Conservation (phyloP, 2,888 invertebrate species). For the Eupithecia subumbrata region DNA sequence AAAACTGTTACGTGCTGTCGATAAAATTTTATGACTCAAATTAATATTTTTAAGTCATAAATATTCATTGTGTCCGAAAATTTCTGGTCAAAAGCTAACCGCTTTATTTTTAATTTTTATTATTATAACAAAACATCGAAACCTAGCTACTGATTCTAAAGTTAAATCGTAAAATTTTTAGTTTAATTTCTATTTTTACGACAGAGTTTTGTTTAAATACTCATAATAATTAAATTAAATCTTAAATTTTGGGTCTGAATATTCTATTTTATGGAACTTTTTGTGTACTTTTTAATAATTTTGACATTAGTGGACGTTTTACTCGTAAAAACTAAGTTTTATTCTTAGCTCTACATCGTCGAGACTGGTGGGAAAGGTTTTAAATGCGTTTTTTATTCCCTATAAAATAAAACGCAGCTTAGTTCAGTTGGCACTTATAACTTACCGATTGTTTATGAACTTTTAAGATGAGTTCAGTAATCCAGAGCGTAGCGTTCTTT, state of each 20-base stretch:
- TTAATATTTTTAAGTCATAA: conserved; percentile 23
- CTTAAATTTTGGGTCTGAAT: conserved; percentile 29
- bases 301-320: conserved; percentile 35
- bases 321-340: conserved; percentile 36
- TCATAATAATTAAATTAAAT: conserved; percentile 32
- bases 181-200: conserved; percentile 32
- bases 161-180: conserved; percentile 30
- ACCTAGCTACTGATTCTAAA: conserved; percentile 31
- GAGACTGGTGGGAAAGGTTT: conserved; percentile 23
- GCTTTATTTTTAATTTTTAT: conserved; percentile 14
- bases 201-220: conserved; percentile 35
- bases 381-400: conserved; percentile 28
- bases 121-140: conserved; percentile 23
- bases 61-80: conserved; percentile 23
- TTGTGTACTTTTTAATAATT: conserved; percentile 33
- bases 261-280: conserved; percentile 33
- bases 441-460: conserved; percentile 15
- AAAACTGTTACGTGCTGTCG: neutral
- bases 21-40: conserved; percentile 12
- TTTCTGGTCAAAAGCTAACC: conserved; percentile 13
- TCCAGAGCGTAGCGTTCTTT: conserved; percentile 7
- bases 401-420: conserved; percentile 17
- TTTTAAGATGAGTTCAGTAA: conserved; percentile 11
- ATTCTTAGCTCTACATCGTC: conserved; percentile 17
- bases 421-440: conserved; percentile 6